Conservation (phyloP, 2,797 vertebrate species). For the Lateolabrax maculatus region DNA sequence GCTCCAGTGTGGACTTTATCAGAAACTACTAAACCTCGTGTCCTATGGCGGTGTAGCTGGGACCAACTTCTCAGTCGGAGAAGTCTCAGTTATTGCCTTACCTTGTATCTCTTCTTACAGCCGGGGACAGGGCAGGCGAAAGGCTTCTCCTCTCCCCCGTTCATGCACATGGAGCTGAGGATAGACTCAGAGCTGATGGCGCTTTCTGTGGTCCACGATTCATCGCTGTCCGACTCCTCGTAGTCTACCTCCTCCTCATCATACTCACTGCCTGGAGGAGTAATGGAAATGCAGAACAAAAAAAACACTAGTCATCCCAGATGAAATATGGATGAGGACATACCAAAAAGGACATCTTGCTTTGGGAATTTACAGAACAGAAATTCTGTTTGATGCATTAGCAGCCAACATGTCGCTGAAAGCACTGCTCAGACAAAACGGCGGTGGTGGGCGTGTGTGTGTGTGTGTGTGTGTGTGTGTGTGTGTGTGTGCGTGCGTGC, state of each 20-base stretch:
- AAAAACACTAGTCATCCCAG: conserved; percentile 49
- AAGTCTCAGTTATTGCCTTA: conserved; percentile 25
- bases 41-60: neutral
- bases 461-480: conserved; percentile 18
- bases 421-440: conserved; percentile 43
- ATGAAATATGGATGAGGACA: conserved; percentile 29
- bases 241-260: conserved; percentile 98
- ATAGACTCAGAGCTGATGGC: conserved; percentile 98
- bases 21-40: conserved; percentile 15
- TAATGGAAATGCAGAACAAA: conserved; percentile 45
- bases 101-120: conserved; percentile 98
- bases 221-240: conserved; percentile 97
- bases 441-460: conserved; percentile 27
- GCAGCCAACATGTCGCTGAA: conserved; percentile 42
- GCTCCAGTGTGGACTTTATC: conserved; percentile 55
- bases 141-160: conserved; percentile 96
- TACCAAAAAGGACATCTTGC: conserved; percentile 20
- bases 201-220: conserved; percentile 98
- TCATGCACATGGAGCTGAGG: conserved; percentile 99
- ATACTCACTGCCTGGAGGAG: conserved; percentile 92
- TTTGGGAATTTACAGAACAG: conserved; percentile 46
- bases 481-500: conserved; percentile 21
- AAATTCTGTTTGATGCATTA: conserved; percentile 34
- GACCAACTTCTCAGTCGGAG: neutral
- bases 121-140: conserved; percentile 97